Evolutionary conservation across 2,888 invertebrate genomes (phyloP), one percentile per base, ranked within the genome.

Genomic region (Drosophila limbata): DNA sequence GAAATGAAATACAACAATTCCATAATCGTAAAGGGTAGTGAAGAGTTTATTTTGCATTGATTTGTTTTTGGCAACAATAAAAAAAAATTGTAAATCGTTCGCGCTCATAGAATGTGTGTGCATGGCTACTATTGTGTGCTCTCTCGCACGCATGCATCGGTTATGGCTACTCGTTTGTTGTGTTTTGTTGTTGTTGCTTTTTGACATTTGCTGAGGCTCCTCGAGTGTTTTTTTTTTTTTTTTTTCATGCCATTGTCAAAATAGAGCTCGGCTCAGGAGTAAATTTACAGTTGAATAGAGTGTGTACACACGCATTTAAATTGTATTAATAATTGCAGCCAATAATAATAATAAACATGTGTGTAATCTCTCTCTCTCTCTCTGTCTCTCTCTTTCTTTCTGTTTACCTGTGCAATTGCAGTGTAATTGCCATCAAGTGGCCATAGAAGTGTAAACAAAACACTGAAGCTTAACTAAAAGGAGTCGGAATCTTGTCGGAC

Each of bases 141-240:
- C 89, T 53, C 88, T 85, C 78, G 55, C 82, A 77, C 85, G 11
- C 64, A 50, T 45, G 48, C 33, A 5, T 8, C 25, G 42, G 68
- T 77, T 72, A 77, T 42, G 77, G 66, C 11, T 25, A 35, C 48
- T 44, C 63, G 61, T 84, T 87, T 87, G 89, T 88, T 84, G 78
- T 85, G 88, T 73, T 84, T 85, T 86, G 84, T 70, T 88, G 79
- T 81, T 81, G 87, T 88, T 85, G 71, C 74, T 53, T 71, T 71
- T 77, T 78, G 72, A 73, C 84, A 89, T 74, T 84, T 79, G 50
- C 69, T 53, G 50, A 68, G 62, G 44, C 64, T 74, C 48, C 17
- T 67, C 61, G 50, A 69, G 57, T 40, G 42, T 56, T 28, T 8
- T 28, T 50, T 37, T 64, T 51, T 55, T 28, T 53, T 33, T 52